These are phyloP conservation scores for Glaucomys volans DNA, from an alignment of 2,113 vertebrate genomes.

Conservation along the genomic window DNA sequence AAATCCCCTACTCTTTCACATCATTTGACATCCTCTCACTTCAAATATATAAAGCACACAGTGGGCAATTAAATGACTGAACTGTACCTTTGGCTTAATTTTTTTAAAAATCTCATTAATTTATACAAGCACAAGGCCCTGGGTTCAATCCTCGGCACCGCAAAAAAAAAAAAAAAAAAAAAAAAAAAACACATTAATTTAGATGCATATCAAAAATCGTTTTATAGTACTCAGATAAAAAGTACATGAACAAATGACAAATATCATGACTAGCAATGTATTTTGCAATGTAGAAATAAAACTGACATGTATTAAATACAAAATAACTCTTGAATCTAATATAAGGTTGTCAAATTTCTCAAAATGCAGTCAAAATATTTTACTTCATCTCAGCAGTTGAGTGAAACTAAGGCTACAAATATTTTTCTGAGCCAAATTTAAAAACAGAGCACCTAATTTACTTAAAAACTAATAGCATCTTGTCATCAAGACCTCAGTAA, in stretches of 20 bases:
- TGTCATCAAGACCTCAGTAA: conserved; percentile 34
- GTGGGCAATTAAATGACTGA: conserved; percentile 3
- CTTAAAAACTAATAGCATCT: conserved; percentile 59
- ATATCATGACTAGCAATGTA: conserved; percentile 30
- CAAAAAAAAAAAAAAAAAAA: no score
- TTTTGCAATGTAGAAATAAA: conserved; percentile 68
- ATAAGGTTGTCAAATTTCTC: conserved; percentile 67
- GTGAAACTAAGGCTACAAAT: conserved; percentile 68
- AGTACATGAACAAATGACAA: conserved; percentile 47
- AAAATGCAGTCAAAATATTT: conserved; percentile 77
- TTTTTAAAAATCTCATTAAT: conserved; percentile 20
- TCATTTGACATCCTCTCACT: background rate
- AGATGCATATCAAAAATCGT: conserved; percentile 48
- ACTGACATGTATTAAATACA: conserved; percentile 61
- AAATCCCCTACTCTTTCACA: background rate
- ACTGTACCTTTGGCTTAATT: background rate
- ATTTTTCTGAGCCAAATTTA: conserved; percentile 64
- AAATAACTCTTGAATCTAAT: conserved; percentile 71
- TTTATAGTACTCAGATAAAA: conserved; percentile 48
- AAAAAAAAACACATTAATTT: no score
- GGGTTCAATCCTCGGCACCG: no score
- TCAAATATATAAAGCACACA: background rate
- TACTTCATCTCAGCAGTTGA: conserved; percentile 60
- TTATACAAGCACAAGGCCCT: no score
- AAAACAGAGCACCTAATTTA: conserved; percentile 68